A percentile compares a stretch with the other conserved stretches of the same genome.
These are phyloP conservation scores for Patella caerulea DNA, from an alignment of 2,888 invertebrate species.

Conservation along the genomic window DNA sequence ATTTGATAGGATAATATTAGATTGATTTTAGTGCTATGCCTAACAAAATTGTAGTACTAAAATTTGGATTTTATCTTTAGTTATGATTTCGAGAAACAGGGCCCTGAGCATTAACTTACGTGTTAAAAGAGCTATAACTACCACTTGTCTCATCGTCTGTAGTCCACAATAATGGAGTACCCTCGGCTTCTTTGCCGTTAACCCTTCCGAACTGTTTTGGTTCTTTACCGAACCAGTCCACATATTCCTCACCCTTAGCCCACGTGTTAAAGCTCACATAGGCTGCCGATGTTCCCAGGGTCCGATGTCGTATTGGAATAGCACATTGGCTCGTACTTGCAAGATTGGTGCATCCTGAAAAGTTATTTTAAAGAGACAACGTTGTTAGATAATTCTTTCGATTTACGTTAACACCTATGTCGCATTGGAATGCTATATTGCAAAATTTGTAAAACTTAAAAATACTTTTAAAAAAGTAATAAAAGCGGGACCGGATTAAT, in stretches of 20 bases:
- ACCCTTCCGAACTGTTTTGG: constrained; percentile 33
- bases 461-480: no score
- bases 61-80: no score
- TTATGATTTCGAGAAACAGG: no score
- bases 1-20: no score
- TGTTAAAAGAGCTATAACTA: neutral
- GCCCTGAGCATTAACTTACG: neutral
- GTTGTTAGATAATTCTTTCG: no score
- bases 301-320: constrained; percentile 36
- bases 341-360: constrained; percentile 27
- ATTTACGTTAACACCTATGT: no score
- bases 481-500: no score
- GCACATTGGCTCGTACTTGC: constrained; percentile 38
- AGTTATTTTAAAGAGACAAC: no score
- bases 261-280: constrained; percentile 40
- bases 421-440: no score
- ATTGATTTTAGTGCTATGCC: no score
- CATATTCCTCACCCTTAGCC: constrained; percentile 37
- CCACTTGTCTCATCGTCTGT: neutral
- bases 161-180: constrained; percentile 17
- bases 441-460: no score
- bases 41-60: no score
- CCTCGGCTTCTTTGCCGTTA: constrained; percentile 1
- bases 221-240: constrained; percentile 49
- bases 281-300: constrained; percentile 24